Conservation (phyloP, 2,888 invertebrate species). For the Melanophora roralis region DNA sequence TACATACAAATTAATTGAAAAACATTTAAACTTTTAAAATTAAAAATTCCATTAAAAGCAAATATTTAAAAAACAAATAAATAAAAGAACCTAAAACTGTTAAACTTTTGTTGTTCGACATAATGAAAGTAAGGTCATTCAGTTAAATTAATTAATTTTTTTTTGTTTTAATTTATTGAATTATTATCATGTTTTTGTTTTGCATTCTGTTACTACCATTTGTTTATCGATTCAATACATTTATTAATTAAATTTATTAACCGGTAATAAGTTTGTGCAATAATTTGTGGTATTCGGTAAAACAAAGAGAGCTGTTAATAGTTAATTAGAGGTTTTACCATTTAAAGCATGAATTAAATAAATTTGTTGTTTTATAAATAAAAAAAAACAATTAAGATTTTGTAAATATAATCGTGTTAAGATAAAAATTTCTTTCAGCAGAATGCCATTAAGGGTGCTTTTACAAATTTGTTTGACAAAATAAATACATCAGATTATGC, state of each 20-base stretch:
- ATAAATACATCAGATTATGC: no score
- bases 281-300: not conserved
- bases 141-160: not conserved
- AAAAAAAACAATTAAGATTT: no score
- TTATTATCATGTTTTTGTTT: no score
- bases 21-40: constrained; percentile 51
- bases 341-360: not conserved
- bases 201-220: not conserved
- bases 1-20: not conserved
- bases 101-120: constrained; percentile 16
- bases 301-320: not conserved
- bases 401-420: no score
- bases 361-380: no score
- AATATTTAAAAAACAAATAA: not conserved
- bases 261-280: not conserved
- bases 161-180: not conserved
- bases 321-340: not conserved
- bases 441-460: no score
- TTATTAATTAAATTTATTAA: constrained; percentile 20
- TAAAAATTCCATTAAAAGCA: constrained; percentile 39
- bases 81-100: not conserved
- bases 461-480: no score
- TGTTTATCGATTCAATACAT: not conserved
- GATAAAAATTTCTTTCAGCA: no score
- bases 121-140: constrained; percentile 43